Evolutionary conservation across 2,113 vertebrate species (phyloP), one percentile per base, ranked within the genome.

Genomic region (Protobothrops flavoviridis): DNA sequence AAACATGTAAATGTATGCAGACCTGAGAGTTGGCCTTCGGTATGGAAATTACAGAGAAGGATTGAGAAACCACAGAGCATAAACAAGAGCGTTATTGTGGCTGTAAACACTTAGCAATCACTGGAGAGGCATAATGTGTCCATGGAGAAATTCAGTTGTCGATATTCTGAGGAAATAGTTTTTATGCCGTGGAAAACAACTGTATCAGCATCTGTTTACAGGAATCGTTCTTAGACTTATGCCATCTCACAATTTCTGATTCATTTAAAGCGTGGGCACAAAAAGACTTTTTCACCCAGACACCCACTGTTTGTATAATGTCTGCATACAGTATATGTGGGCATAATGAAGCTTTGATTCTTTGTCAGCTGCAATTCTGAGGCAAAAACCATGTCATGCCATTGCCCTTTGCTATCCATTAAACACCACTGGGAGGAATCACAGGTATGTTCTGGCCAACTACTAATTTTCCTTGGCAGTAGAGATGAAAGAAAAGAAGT

Each of bases 1-100:
- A 98, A 98, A 97, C 97, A 98, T 98, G 98, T 98, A 98, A 98
- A 98, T 98, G 97, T 98, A 98, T 98, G 97, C 97, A 98, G 97
- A 97, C 97, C 96, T 95, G 94, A 96, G 97, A 97, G 94, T 96
- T 97, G 97, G 97, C 96, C 97, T 97, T 97, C 95, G 92, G 96
- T 97, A 96, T 95, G 94, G 90, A 98, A 98, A 97, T 96, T 96
- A 96, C 95, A 89, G 92, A 97, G 96, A 92, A 94, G 94, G 94
- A 96, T 69, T 95, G 96, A 96, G 95, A 96, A 97, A 97, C 96
- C 96, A 92, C 91, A 94, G 96, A 93, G 95, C 94, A 94, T 95
- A 96, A 95, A 96, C 95, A 95, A 95, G 95, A 95, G 97, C 97
- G 96, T 91, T 52, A 55, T 96, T 95, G 95, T 96, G 96, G 93